Evolutionary conservation across 2,888 invertebrate genomes (phyloP).

Genomic region (Ferrisia virgata): DNA sequence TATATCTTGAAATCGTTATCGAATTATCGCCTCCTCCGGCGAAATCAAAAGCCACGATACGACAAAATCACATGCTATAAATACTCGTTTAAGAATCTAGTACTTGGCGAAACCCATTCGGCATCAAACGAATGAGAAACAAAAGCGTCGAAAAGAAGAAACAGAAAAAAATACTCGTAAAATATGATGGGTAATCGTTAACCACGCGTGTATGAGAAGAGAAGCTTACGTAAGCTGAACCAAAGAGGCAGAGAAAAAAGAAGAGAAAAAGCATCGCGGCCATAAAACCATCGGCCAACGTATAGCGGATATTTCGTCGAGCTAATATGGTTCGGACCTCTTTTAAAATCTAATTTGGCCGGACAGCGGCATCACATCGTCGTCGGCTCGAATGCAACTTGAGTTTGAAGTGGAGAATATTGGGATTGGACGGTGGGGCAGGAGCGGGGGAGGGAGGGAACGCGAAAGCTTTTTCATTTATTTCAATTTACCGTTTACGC

Average conservation of each 20-base stretch:
- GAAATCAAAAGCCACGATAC: too few relatives aligned
- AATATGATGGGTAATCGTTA: background rate
- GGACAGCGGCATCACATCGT: background rate
- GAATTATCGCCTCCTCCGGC: too few relatives aligned
- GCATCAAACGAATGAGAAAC: too few relatives aligned
- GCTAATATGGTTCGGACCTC: background rate
- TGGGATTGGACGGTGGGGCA: too few relatives aligned
- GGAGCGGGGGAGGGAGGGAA: background rate
- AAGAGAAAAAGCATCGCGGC: background rate
- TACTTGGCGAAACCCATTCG: too few relatives aligned
- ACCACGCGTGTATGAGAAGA: too few relatives aligned
- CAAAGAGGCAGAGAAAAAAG: background rate
- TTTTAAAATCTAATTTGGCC: slow-evolving; percentile 1
- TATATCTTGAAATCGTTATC: too few relatives aligned
- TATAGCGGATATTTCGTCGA: background rate
- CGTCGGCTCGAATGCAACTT: background rate
- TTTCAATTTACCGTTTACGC: slow-evolving; percentile 3
- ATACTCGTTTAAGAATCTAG: too few relatives aligned
- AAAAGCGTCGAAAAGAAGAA: too few relatives aligned
- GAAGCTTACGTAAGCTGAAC: background rate
- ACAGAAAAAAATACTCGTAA: too few relatives aligned
- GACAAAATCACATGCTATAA: too few relatives aligned
- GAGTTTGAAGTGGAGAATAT: background rate
- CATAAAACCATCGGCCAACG: background rate
- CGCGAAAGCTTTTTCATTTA: slow-evolving; percentile 10